Percentiles rank a stretch among this genome's conserved stretches.
These are phyloP conservation scores for Halcyon senegalensis DNA, from an alignment of 2,113 vertebrate species.

Conservation along the genomic window DNA sequence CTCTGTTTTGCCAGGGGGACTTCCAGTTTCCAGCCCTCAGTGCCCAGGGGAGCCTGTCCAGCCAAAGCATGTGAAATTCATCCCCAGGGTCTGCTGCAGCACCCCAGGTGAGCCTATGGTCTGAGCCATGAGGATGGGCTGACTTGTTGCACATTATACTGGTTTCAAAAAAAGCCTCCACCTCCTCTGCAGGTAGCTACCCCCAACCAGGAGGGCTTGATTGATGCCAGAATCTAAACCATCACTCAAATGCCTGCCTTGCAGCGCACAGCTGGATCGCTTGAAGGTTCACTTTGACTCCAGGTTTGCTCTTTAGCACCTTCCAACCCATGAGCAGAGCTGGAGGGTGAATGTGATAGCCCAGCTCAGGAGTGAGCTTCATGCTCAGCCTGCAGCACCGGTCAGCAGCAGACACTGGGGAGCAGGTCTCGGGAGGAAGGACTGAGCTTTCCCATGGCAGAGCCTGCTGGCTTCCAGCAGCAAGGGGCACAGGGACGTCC, in stretches of 20 bases:
- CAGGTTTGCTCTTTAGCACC: not conserved
- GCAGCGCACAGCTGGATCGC: not conserved
- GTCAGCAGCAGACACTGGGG: not conserved
- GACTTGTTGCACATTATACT: not conserved
- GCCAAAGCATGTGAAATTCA: accelerated
- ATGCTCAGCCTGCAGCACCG: not conserved
- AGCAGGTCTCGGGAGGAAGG: not conserved
- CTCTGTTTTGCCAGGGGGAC: not conserved
- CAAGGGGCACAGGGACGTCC: not conserved
- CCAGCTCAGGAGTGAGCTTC: not conserved
- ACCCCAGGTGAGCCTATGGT: not conserved
- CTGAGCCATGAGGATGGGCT: not conserved
- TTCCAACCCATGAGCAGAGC: accelerated
- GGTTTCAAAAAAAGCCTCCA: not conserved
- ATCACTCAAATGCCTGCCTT: not conserved
- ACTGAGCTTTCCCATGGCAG: not conserved
- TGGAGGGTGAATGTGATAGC: not conserved
- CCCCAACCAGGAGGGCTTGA: not conserved
- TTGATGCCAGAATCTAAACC: not conserved
- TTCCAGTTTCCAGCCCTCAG: not conserved
- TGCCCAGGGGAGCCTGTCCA: not conserved
- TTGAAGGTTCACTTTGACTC: not conserved
- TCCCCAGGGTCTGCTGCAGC: not conserved
- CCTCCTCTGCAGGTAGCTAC: not conserved
- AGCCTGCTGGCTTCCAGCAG: not conserved